These are phyloP conservation scores for Zenarchopterus dispar DNA, from an alignment of 2,797 vertebrate genomes.

Conservation along the genomic window DNA sequence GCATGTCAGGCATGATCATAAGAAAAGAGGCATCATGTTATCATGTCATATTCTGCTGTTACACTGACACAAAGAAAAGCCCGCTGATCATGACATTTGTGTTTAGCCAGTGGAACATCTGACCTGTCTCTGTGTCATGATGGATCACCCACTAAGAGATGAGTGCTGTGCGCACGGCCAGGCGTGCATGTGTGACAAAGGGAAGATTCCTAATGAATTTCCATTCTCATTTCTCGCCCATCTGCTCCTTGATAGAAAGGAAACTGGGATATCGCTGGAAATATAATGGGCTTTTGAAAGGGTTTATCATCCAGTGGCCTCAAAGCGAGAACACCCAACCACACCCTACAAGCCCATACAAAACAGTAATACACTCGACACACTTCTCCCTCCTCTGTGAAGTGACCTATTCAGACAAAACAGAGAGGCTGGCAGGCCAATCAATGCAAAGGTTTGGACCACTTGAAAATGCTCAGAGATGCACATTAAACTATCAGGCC, in stretches of 20 bases:
- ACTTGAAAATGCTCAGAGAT: slow-evolving; percentile 67
- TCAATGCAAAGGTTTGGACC: slow-evolving; percentile 64
- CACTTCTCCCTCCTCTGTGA: slow-evolving; percentile 67
- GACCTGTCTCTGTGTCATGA: slow-evolving; percentile 77
- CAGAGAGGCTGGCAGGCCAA: slow-evolving; percentile 62
- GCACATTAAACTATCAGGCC: slow-evolving; percentile 72
- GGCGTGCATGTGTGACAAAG: slow-evolving; percentile 74
- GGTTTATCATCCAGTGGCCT: slow-evolving; percentile 73
- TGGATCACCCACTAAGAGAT: slow-evolving; percentile 74
- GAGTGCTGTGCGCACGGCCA: slow-evolving; percentile 56
- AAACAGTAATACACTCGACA: slow-evolving; percentile 68
- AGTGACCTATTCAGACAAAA: slow-evolving; percentile 74
- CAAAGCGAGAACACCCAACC: slow-evolving; percentile 70
- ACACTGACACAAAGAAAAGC: slow-evolving; percentile 49
- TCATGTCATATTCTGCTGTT: slow-evolving; percentile 40
- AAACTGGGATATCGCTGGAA: slow-evolving; percentile 60
- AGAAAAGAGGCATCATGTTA: slow-evolving; percentile 30
- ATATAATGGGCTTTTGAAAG: slow-evolving; percentile 67
- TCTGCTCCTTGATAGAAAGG: slow-evolving; percentile 71
- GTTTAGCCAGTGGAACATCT: slow-evolving; percentile 72
- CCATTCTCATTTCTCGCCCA: slow-evolving; percentile 78
- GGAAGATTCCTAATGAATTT: slow-evolving; percentile 71
- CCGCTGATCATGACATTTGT: slow-evolving; percentile 63
- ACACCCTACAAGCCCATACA: slow-evolving; percentile 56
- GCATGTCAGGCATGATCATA: slow-evolving; percentile 3